phyloP scores from a whole-genome alignment of 2,113 vertebrate genomes.

The Mastomys coucha region DNA sequence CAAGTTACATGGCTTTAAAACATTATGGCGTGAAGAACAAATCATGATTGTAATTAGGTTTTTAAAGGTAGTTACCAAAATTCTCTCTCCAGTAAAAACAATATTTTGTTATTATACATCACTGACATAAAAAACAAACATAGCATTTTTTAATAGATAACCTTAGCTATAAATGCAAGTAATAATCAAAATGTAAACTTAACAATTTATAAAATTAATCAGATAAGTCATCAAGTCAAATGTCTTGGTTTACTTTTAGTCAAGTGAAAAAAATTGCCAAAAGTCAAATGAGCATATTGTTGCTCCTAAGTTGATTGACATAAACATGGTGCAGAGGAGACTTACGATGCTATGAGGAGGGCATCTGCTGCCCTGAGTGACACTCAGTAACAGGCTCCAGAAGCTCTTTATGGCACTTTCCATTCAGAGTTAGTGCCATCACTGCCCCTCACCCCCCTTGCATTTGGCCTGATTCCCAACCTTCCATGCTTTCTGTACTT shows the following conservation, averaged over 20 bases:
- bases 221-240: not conserved
- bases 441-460: not conserved
- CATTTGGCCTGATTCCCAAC: constrained; percentile 43
- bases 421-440: constrained; percentile 4
- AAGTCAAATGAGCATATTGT: constrained; percentile 11
- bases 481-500: constrained; percentile 46
- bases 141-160: not conserved
- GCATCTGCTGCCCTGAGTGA: not conserved
- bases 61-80: constrained; percentile 54
- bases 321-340: not conserved
- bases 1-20: not conserved
- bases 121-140: constrained; percentile 26
- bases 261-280: constrained; percentile 7
- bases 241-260: not conserved
- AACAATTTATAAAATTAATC: constrained; percentile 10
- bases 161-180: not conserved
- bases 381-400: constrained; percentile 14
- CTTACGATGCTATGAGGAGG: not conserved
- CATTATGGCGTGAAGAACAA: constrained; percentile 40
- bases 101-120: not conserved
- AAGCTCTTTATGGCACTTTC: not conserved
- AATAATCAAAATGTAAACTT: not conserved
- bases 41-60: constrained; percentile 10
- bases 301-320: not conserved
- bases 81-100: constrained; percentile 28